Base-by-base conservation (phyloP, 2,797 vertebrate genomes). In the Crypturellus tataupa region DNA sequence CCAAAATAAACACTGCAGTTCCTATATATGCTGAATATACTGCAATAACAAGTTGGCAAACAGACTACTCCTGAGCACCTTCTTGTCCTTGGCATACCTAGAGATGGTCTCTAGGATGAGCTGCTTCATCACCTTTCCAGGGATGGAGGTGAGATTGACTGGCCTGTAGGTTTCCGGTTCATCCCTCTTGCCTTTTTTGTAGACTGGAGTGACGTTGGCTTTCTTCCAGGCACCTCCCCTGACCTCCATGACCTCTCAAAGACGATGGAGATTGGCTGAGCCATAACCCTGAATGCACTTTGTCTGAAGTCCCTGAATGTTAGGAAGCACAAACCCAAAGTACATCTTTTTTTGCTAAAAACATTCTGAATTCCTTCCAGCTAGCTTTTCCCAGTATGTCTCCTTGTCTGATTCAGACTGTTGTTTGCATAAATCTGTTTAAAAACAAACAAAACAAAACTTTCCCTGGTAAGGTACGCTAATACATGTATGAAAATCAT, bases 1-100 rank as follows among this genome's bases (percentile, higher is more conserved):
- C 49, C 29, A 89, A 94, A 89, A 71, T 46, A 71, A 91, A 91
- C 35, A 55, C 37, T 79, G 42, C 25, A 86, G 27, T 37, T 53
- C 44, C 23, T 27, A 4, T 46, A 7, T 25, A 73, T 51, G 35
- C 85, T 77, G 94, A 80, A 85, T 49, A 70, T 33, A 86, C 18
- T 79, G 14, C 15, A 62, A 83, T 53, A 55, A 21, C 27, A 86
- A 11, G n/a, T 42, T 56, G 13, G 64, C 63, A 81, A 84, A 72
- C 63, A 51, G 37, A 60, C 21, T n/a, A n/a, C n/a, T n/a, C n/a
- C n/a, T n/a, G n/a, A n/a, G n/a, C n/a, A n/a, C n/a, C n/a, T n/a
- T n/a, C n/a, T n/a, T n/a, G 12, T 40, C 5, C 13, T 40, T 40
- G 40, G 13, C 40, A 40, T 40, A 14, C 40, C 40, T 40, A 14